These are phyloP conservation scores for Boleophthalmus pectinirostris DNA, from an alignment of 2,113 vertebrate genomes.

Conservation along the genomic window DNA sequence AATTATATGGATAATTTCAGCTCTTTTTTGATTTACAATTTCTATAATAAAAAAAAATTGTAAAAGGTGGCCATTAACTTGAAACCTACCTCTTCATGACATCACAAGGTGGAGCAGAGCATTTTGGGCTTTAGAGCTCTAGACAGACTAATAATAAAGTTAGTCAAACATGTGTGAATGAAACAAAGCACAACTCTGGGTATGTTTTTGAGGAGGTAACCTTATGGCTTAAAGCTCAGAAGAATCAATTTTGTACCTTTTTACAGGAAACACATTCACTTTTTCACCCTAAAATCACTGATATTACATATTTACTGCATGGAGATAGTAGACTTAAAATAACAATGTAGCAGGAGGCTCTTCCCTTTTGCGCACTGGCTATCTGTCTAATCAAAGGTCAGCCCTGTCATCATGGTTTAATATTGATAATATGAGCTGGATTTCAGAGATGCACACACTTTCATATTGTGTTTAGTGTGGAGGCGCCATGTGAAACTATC, in stretches of 20 bases:
- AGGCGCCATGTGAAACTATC: neutral
- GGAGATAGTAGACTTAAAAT: neutral
- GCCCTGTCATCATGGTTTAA: slow-evolving; percentile 12
- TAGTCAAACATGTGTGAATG: no score
- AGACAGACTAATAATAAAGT: no score
- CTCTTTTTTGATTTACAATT: no score
- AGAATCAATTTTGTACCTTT: no score
- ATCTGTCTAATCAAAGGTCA: slow-evolving; percentile 14
- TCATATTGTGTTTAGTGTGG: slow-evolving; percentile 1
- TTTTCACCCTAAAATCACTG: neutral
- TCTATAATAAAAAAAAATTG: no score
- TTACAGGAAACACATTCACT: neutral
- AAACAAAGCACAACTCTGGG: no score
- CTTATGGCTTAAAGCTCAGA: neutral
- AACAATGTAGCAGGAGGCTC: neutral
- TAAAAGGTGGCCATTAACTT: no score
- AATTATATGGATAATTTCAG: no score
- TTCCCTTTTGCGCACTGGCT: slow-evolving; percentile 7
- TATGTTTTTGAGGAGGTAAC: no score
- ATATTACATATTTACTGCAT: neutral
- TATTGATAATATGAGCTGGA: slow-evolving; percentile 13
- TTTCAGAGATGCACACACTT: slow-evolving; percentile 2
- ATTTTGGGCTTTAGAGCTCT: no score
- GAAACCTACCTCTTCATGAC: no score
- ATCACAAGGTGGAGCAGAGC: no score